These are phyloP conservation scores for Lagopus muta DNA, from an alignment of 2,113 vertebrate genomes.

Conservation along the genomic window DNA sequence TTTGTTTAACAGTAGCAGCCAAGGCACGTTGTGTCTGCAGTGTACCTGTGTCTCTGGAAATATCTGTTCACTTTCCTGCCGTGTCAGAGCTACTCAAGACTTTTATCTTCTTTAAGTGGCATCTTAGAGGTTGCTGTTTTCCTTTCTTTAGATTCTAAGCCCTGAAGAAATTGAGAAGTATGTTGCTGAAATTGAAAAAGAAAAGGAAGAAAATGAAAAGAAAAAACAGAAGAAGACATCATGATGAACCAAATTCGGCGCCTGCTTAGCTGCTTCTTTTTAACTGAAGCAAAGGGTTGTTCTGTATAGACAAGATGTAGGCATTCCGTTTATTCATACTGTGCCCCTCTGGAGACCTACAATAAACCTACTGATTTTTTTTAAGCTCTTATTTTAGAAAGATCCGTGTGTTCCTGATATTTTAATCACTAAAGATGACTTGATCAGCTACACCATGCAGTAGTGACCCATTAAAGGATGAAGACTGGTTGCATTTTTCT, in stretches of 20 bases:
- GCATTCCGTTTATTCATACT: constrained; percentile 42
- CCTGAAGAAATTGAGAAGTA: constrained; percentile 88
- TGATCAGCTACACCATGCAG: not conserved
- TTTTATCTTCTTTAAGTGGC: not conserved
- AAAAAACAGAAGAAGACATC: constrained; percentile 86
- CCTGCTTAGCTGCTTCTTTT: constrained; percentile 46
- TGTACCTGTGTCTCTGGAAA: not conserved
- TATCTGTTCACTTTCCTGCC: not conserved
- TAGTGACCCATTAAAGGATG: constrained; percentile 17
- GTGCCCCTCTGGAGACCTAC: constrained; percentile 50
- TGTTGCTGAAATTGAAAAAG: constrained; percentile 87
- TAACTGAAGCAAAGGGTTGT: constrained; percentile 42
- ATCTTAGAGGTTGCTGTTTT: not conserved
- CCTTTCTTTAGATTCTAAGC: constrained; percentile 78
- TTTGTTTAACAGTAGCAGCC: not conserved
- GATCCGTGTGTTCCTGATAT: not conserved
- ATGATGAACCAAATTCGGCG: constrained; percentile 48
- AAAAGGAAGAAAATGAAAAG: constrained; percentile 89
- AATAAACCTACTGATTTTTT: constrained; percentile 77
- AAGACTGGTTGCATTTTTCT: not conserved
- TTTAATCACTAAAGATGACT: not conserved
- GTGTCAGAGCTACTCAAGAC: not conserved
- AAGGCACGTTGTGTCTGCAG: not conserved
- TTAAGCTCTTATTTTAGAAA: constrained; percentile 61
- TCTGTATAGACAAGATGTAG: constrained; percentile 18